Evolutionary conservation across 2,113 vertebrate genomes (phyloP).

Genomic region (Phodopus roborovskii): DNA sequence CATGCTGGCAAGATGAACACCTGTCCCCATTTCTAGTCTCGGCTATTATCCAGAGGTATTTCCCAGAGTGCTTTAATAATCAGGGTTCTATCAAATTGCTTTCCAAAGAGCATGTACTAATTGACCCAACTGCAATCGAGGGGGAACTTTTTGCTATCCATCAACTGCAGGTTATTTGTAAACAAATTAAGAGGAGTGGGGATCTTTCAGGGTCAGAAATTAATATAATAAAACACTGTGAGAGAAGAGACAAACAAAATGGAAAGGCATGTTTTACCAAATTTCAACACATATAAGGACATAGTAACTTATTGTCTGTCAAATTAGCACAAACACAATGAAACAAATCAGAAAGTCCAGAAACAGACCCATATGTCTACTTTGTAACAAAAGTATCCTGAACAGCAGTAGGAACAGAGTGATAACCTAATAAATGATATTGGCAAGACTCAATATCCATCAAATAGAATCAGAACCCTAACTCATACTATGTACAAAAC

Average conservation of each 20-base stretch:
- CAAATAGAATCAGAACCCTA: neutral
- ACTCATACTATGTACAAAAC: neutral
- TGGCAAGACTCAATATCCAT: neutral
- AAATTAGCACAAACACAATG: neutral
- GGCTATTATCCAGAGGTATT: neutral
- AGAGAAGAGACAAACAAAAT: neutral
- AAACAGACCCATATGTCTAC: neutral
- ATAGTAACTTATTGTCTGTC: neutral
- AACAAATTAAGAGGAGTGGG: neutral
- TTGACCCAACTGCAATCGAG: neutral
- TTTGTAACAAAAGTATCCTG: neutral
- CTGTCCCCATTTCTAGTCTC: neutral
- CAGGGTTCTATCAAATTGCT: neutral
- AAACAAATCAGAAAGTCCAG: neutral
- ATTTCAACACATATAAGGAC: slow-evolving; percentile 2
- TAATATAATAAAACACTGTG: neutral
- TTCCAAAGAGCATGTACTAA: neutral
- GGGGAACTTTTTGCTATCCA: neutral
- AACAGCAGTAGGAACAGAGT: too few relatives aligned
- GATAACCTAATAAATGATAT: neutral
- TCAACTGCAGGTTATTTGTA: neutral
- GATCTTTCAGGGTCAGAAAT: neutral
- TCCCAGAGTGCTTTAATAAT: neutral
- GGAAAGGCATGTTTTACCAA: neutral
- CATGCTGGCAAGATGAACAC: neutral